phyloP scores from a whole-genome alignment of 2,888 invertebrate species.

The Microchrysa polita region DNA sequence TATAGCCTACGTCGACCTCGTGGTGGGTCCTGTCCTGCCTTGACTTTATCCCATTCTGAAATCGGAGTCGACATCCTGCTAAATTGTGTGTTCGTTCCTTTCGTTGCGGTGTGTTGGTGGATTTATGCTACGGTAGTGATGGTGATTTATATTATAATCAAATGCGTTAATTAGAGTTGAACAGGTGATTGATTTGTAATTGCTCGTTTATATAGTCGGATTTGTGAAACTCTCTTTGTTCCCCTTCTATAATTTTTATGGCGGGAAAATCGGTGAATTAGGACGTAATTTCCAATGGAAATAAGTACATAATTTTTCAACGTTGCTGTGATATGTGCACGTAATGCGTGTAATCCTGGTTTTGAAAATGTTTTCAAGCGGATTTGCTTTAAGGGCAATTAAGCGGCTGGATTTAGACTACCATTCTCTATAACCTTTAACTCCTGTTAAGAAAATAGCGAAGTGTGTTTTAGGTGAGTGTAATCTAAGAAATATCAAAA shows the following conservation, averaged over 20 bases:
- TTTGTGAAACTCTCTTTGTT: background rate
- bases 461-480: no score
- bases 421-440: no score
- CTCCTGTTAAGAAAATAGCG: no score
- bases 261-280: conserved; percentile 7
- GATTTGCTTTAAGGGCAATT: no score
- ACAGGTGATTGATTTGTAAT: conserved; percentile 41
- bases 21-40: conserved; percentile 39
- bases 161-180: conserved; percentile 33
- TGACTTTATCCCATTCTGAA: background rate
- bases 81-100: background rate
- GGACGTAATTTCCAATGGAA: background rate
- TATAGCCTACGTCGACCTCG: conserved; percentile 13
- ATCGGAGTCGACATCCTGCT: background rate
- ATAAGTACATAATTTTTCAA: no score
- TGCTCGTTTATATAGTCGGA: conserved; percentile 3
- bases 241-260: background rate
- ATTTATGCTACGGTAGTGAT: conserved; percentile 23
- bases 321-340: no score
- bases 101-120: conserved; percentile 34
- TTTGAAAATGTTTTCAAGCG: no score
- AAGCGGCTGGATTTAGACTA: no score
- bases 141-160: conserved; percentile 34
- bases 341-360: no score
- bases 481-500: no score